These are phyloP conservation scores for Pseudomyrmex gracilis DNA, from an alignment of 1,140 invertebrate species.

Conservation along the genomic window DNA sequence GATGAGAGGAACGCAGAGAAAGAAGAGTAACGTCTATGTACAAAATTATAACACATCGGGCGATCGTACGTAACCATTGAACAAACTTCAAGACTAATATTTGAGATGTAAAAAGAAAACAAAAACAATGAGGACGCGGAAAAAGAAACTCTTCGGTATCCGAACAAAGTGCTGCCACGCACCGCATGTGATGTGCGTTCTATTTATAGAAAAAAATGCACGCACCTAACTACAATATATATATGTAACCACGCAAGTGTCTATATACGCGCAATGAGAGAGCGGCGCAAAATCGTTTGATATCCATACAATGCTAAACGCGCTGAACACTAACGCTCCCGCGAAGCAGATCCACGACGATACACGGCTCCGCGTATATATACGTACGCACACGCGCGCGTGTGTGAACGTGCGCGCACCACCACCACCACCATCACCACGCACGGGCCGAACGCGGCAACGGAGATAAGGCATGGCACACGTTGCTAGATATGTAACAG, in stretches of 20 bases:
- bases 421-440: background rate
- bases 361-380: conserved; percentile 27
- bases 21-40: background rate
- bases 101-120: background rate
- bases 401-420: background rate
- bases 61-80: no score
- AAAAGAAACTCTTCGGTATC: background rate
- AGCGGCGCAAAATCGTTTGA: conserved; percentile 70
- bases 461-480: conserved; percentile 80
- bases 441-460: conserved; percentile 71
- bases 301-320: conserved; percentile 77
- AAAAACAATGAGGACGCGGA: background rate
- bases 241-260: no score
- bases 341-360: conserved; percentile 53
- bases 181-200: no score
- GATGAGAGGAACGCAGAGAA: background rate
- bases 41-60: no score
- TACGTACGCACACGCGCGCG: background rate
- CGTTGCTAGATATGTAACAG: conserved; percentile 79
- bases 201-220: no score
- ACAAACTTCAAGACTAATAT: background rate
- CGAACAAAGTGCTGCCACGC: conserved; percentile 28
- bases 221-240: background rate
- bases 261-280: conserved; percentile 23
- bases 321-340: conserved; percentile 63